phyloP scores from a whole-genome alignment of 2,113 vertebrate genomes.

The Aegotheles bennettii region DNA sequence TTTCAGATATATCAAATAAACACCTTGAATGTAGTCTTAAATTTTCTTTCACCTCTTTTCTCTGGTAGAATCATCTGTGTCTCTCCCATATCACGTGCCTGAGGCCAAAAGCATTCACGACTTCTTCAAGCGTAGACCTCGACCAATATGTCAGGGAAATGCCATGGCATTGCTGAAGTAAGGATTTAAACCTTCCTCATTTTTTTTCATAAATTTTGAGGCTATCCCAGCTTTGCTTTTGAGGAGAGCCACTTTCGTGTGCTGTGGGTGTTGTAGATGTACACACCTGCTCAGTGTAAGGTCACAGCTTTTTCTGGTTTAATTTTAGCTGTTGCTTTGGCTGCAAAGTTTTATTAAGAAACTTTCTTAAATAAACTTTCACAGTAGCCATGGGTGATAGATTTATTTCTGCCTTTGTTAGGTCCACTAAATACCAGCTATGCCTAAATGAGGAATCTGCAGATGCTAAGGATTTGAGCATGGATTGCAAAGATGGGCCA shows the following conservation, averaged over 20 bases:
- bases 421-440: constrained; percentile 85
- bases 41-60: background rate
- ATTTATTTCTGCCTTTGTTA: constrained; percentile 42
- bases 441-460: constrained; percentile 58
- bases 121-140: constrained; percentile 83
- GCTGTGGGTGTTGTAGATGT: rapidly evolving
- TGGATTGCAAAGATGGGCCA: background rate
- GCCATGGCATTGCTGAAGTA: constrained; percentile 93
- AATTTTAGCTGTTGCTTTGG: background rate
- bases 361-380: background rate
- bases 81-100: constrained; percentile 92
- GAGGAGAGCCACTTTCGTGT: background rate
- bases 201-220: background rate
- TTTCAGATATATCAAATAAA: background rate
- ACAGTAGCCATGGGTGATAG: background rate
- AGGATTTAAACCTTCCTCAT: constrained; percentile 33
- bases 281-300: background rate
- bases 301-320: background rate
- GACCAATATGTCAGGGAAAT: constrained; percentile 78
- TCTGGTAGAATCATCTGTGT: constrained; percentile 81
- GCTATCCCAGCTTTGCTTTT: background rate
- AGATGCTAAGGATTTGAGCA: background rate
- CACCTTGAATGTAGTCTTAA: background rate
- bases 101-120: constrained; percentile 89
- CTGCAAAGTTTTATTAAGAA: background rate